Conservation (phyloP, 1,140 invertebrate species). For the Drosophila kurseongensis region DNA sequence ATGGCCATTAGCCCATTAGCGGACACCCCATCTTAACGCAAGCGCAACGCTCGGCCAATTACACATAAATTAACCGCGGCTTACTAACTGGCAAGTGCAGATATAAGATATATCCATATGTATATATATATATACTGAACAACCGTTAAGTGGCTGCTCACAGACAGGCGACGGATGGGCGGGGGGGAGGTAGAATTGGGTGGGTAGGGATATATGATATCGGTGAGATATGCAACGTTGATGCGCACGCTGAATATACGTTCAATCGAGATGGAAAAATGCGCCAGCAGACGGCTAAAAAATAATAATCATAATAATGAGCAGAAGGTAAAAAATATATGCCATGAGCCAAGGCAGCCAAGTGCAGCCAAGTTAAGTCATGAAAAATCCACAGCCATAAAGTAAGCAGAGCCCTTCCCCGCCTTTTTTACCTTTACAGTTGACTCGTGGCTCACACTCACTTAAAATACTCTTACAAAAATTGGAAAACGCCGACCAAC, state of each 20-base stretch:
- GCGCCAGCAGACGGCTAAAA: slow-evolving; percentile 42
- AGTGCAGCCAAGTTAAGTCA: slow-evolving; percentile 75
- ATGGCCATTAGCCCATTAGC: slow-evolving; percentile 53
- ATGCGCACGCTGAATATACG: slow-evolving; percentile 68
- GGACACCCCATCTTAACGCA: slow-evolving; percentile 55
- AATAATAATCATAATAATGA: slow-evolving; percentile 71
- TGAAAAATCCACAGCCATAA: slow-evolving; percentile 72
- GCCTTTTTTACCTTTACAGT: background rate
- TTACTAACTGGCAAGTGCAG: slow-evolving; percentile 51
- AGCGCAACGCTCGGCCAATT: slow-evolving; percentile 79
- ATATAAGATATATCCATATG: slow-evolving; percentile 23
- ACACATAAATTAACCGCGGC: slow-evolving; percentile 76
- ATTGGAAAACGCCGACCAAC: too few species aligned
- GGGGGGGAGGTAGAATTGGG: background rate
- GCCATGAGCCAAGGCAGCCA: slow-evolving; percentile 51
- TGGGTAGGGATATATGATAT: slow-evolving; percentile 34
- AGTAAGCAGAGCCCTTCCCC: slow-evolving; percentile 36
- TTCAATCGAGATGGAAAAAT: slow-evolving; percentile 61
- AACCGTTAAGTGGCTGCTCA: slow-evolving; percentile 71
- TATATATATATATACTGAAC: slow-evolving; percentile 51
- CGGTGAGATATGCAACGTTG: slow-evolving; percentile 63
- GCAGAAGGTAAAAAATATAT: slow-evolving; percentile 44
- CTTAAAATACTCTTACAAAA: slow-evolving; percentile 4
- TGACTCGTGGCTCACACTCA: slow-evolving; percentile 55
- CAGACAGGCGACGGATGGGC: slow-evolving; percentile 16